Evolutionary conservation across 2,888 invertebrate genomes (phyloP).

Genomic region (Nomada ferruginata): DNA sequence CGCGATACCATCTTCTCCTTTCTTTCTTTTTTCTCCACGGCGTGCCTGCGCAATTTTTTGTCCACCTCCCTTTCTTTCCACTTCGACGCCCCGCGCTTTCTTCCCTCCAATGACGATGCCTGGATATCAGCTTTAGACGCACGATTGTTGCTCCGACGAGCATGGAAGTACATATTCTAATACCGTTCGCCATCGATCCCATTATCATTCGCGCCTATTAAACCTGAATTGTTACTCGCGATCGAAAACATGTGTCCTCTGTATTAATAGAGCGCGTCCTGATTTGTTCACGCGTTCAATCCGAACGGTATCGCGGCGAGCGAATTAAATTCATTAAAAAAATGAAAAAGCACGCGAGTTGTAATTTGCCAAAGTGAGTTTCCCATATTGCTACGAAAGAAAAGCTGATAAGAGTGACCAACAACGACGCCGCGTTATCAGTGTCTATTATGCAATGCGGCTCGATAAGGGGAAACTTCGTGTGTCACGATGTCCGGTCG

Average conservation of each 20-base stretch:
- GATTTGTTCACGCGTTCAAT: no score
- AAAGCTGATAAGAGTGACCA: not conserved
- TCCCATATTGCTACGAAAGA: no score
- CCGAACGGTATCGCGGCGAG: no score
- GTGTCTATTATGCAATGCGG: not conserved
- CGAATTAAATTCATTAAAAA: no score
- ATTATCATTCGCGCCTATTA: no score
- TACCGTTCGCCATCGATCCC: no score
- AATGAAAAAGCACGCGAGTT: no score
- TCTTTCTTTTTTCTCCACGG: constrained; percentile 45
- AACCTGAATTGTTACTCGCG: no score
- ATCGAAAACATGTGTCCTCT: no score
- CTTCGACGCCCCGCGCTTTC: constrained; percentile 50
- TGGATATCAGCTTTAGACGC: constrained; percentile 48
- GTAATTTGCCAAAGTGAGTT: no score
- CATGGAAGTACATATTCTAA: no score
- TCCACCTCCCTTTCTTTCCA: constrained; percentile 29
- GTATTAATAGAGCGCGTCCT: no score
- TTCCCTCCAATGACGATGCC: not conserved
- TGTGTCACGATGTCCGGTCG: not conserved
- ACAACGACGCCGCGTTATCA: not conserved
- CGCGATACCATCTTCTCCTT: constrained; percentile 68
- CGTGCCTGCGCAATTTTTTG: constrained; percentile 42
- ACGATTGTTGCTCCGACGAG: constrained; percentile 26
- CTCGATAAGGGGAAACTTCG: not conserved